Base-by-base conservation (phyloP, 1,140 invertebrate species). In the Drosophila funebris region DNA sequence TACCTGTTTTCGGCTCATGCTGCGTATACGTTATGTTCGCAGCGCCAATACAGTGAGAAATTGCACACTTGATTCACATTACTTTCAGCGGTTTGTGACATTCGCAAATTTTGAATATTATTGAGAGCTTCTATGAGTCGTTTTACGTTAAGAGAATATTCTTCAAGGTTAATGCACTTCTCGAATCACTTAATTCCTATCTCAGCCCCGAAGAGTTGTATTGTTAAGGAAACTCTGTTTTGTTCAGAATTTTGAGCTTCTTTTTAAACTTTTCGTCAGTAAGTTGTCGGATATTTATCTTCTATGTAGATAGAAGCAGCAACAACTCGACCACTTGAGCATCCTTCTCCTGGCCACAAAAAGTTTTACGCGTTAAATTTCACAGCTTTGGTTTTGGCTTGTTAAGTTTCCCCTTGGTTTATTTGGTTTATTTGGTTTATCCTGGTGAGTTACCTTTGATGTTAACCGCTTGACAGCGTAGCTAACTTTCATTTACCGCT, bases 21-120 rank as follows among this genome's bases (percentile, higher is more conserved):
- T 43, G 53, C 52, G 69, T 66, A 66, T 72, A 37, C 44, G 33
- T 72, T 52, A 66, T 52, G 31, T 29, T 18, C 11, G 36, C 4
- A 50, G 27, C 27, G 36, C 20, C 27, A 24, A 62, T 73, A 73
- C 62, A 69, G 27, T 70, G 43, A 48, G 27, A 41, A 69, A 73
- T 56, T 62, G 48, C 43, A 44, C 66, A 62, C 58, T 50, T 62
- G 36, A 57, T 56, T 41, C 33, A 36, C 41, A 73, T 69, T 62
- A 62, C 31, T 39, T 50, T 48, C 1, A 33, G 54, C 61, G 46
- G 50, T 50, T 39, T 69, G 57, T 56, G 44, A 39, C 50, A 63
- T 37, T 29, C 16, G 13, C 50, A 44, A 70, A 29, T 46, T n/a
- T 24, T 39, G 36, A 33, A 29, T 37, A 36, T 37, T 62, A 68